Base-by-base conservation (phyloP, 2,113 vertebrate species). In the Hiodon alosoides region DNA sequence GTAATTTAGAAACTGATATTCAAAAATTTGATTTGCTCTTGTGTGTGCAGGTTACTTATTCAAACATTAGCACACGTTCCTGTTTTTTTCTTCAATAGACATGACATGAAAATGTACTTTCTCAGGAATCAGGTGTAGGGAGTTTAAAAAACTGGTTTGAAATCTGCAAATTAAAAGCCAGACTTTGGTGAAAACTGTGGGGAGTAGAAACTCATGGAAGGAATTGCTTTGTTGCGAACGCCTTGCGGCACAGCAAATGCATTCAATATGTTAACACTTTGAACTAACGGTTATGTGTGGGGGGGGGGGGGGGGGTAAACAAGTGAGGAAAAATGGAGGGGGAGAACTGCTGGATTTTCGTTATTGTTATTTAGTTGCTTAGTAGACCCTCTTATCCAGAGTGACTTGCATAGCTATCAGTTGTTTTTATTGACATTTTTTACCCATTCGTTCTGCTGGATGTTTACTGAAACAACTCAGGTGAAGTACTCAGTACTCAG, bases 141-240 rank as follows among this genome's bases (percentile, higher is more conserved):
- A 14, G 14, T 14, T 11, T 14, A 2, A 59, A 14, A 3, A 59
- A 3, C 9, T 8, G 3, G 10, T 69, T 17, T 69, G 16, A 55
- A 69, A 69, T 17, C 53, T 69, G 68, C 53, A 17, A 69, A 69
- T 55, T 69, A 9, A 59, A 11, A 31, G 11, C 55, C 7, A 69
- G 7, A 68, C 48, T 53, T 69, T 53, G 14, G 50, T n/a, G 9
- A 53, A 68, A 11, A 57, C 55, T 57, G 6, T 57, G 1, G 6
- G 11, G 55, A 57, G 58, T 59, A 9, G 3, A 59, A 59, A 59
- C 7, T 59, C 58, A 59, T 8, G 7, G 7, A 59, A 8, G 14
- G 50, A 51, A 69, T n/a, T 52, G 14, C 7, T 2, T 69, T 3
- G 7, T 68, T 69, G 14, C 11, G 16, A 51, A 8, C 53, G 67